phyloP scores from a whole-genome alignment of 53 echinoderm and acorn worm genomes.

The Mesocentrotus franciscanus region DNA sequence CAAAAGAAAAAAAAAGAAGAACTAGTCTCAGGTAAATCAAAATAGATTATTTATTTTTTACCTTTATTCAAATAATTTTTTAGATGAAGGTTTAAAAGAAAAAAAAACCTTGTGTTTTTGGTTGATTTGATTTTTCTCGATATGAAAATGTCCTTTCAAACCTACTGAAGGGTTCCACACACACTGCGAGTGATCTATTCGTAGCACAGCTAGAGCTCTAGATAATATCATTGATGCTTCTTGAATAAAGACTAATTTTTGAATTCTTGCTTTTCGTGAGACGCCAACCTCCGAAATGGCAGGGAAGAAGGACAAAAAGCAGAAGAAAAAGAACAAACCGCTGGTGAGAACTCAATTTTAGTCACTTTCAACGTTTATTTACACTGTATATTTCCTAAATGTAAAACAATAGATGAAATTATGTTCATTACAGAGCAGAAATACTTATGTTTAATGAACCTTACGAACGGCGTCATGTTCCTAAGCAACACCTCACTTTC shows the following conservation, averaged over 20 bases:
- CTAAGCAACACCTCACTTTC: constrained; percentile 46
- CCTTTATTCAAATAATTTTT: neutral
- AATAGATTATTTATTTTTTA: neutral
- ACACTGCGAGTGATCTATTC: neutral
- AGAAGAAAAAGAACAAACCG: constrained; percentile 67
- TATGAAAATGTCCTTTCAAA: neutral
- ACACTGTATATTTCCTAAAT: neutral
- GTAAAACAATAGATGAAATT: neutral
- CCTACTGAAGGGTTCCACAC: neutral
- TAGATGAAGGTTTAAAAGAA: too few relatives aligned
- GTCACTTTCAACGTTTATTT: neutral
- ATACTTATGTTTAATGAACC: neutral
- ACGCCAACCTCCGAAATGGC: constrained; percentile 47
- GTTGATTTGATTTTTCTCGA: neutral
- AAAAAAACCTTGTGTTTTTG: too few relatives aligned
- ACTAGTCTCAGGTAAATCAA: neutral
- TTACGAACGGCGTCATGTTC: constrained; percentile 61
- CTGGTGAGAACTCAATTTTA: constrained; percentile 52
- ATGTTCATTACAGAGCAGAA: neutral
- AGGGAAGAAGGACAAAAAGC: constrained; percentile 69
- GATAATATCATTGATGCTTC: neutral
- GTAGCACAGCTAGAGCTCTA: neutral
- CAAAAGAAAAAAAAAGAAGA: too few relatives aligned
- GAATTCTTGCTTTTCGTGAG: neutral
- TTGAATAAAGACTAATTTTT: constrained; percentile 45